Conservation (phyloP, 2,797 vertebrate species). For the Steatocranus sp. region DNA sequence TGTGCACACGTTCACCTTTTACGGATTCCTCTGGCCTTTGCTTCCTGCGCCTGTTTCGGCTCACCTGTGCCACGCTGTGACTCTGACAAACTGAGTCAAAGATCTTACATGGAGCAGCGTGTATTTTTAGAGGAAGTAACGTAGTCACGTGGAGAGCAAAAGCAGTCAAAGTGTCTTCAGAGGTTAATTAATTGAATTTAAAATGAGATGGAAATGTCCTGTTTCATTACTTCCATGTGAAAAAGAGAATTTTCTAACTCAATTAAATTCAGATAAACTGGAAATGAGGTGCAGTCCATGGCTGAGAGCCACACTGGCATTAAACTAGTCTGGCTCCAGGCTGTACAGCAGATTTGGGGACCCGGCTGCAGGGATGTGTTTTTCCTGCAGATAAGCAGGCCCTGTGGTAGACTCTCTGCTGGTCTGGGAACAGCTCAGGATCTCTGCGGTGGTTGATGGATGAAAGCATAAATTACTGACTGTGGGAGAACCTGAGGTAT, state of each 20-base stretch:
- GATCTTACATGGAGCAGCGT: background rate
- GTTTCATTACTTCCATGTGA: background rate
- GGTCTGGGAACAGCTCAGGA: no score
- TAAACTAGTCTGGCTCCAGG: background rate
- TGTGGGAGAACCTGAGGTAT: background rate
- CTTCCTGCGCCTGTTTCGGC: background rate
- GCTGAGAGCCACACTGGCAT: background rate
- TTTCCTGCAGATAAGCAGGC: no score
- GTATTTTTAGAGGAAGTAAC: background rate
- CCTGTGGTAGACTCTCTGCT: no score
- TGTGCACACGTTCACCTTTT: slow-evolving; percentile 28
- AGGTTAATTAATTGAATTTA: background rate
- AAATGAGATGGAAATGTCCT: background rate
- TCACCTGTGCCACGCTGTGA: background rate
- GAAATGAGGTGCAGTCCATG: background rate
- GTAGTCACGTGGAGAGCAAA: background rate
- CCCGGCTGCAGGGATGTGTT: background rate
- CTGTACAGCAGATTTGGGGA: background rate
- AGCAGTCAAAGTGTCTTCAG: background rate
- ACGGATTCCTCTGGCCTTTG: slow-evolving; percentile 20
- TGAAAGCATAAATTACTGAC: background rate
- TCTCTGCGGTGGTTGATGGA: no score
- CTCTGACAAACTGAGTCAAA: background rate
- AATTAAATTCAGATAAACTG: background rate
- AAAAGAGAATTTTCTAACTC: background rate